Evolutionary conservation across 2,797 vertebrate genomes (phyloP).

Genomic region (Helicolenus hilgendorfi): DNA sequence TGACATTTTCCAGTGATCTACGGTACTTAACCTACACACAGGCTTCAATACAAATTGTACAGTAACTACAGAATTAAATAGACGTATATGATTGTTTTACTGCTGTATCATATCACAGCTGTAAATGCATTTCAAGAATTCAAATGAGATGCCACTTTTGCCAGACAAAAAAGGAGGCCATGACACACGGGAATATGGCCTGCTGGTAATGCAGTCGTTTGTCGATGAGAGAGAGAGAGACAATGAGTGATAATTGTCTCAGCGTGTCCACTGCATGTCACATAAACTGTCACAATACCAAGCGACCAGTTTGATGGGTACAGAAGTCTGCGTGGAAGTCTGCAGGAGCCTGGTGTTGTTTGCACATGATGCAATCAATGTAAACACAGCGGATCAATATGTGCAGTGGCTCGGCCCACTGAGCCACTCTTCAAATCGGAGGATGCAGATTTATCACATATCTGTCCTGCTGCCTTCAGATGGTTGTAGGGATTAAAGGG

Average conservation of each 20-base stretch:
- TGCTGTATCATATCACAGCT: neutral
- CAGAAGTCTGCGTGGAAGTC: constrained; percentile 5
- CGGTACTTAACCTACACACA: neutral
- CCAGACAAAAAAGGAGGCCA: constrained; percentile 29
- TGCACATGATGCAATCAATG: constrained; percentile 41
- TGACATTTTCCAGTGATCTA: neutral
- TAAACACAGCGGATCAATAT: constrained; percentile 39
- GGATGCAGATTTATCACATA: constrained; percentile 27
- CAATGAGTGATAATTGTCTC: constrained; percentile 6
- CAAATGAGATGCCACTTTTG: constrained; percentile 34
- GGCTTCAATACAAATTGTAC: neutral
- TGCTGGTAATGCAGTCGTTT: constrained; percentile 3
- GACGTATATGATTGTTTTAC: neutral
- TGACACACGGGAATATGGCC: constrained; percentile 7
- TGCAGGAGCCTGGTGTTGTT: constrained; percentile 28
- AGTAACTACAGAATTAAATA: neutral
- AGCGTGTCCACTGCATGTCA: neutral
- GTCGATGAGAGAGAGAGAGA: neutral
- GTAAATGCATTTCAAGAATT: constrained; percentile 34
- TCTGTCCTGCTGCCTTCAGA: constrained; percentile 4
- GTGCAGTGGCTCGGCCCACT: neutral
- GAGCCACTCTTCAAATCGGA: constrained; percentile 8
- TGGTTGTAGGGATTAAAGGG: neutral
- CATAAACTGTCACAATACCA: neutral
- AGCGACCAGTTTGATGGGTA: constrained; percentile 8